Evolutionary conservation across 1,140 invertebrate species (phyloP), one percentile per base, ranked within the genome.

Genomic region (Drosophila sp.): DNA sequence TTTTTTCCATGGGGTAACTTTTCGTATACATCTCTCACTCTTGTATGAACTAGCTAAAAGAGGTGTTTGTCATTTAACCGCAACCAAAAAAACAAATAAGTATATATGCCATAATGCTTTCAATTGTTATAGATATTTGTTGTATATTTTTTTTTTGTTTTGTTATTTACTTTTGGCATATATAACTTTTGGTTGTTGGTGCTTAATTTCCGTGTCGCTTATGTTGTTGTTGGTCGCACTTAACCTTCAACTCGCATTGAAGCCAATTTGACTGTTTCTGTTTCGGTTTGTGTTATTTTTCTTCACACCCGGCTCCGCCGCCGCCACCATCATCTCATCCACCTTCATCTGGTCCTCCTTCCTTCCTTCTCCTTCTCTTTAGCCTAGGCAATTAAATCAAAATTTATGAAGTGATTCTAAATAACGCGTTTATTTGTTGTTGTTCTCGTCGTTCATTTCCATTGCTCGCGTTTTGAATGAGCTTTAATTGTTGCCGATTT

Each of bases 211-310:
- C 79, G 76, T 60, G 60, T 82, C 66, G 77, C 44, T 47, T 64
- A 73, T 70, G 71, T 62, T 23, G 41, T 29, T 23, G 23, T 7
- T 50, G 25, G 44, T 50, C 44, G 60, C 66, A 82, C 72, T 80
- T 87, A 89, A 89, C 84, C 84, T 90, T 89, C 84, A 89, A 90
- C 84, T 89, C 84, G 84, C 80, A 84, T 89, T 89, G 80, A 84
- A 89, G 69, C 74, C 77, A 83, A 78, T 86, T 82, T 78, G 69
- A 47, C 44, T 60, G 35, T 72, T 70, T 38, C 35, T 38, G 35
- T 38, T 38, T 38, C 10, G 35, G 35, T 3, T 2, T 38, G 10
- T 38, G 3, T 71, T 47, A 60, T 47, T 29, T 70, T 35, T 61
- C 27, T 63, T 50, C 25, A 50, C 44, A 50, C 44, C 23, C 44